Base-by-base conservation (phyloP, 2,797 vertebrate species). In the Adelosebastes latens region DNA sequence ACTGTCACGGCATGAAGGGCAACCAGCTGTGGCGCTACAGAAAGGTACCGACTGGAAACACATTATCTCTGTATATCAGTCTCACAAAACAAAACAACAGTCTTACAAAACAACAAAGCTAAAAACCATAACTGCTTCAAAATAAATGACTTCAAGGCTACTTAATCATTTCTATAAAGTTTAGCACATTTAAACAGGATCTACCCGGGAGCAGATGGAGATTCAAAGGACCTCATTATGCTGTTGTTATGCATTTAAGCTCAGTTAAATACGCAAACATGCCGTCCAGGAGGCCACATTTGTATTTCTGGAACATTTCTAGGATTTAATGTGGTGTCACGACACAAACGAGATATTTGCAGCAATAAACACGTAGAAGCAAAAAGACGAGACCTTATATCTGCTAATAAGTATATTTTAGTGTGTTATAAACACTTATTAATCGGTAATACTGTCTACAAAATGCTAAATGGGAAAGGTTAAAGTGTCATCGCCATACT, bases 21-120 rank as follows among this genome's bases (percentile, higher is more conserved):
- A 99, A 99, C 95, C 98, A 99, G 95, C 96, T 98, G 71, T 99
- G 98, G 98, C 95, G 95, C 89, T 99, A 99, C 89, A 93, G 96
- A 46, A 95, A 96, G 95, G 98, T 99, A 93, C 4, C 0, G 25
- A 60, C 58, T 18, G 27, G 9, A 60, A 29, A 18, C 42, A 49
- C 42, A 49, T 49, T 49, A 49, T 49, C 18, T 49, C 42, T 20
- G 7, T 27, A 27, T 59, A 11, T 16, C 55, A 6, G 32, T 10
- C 39, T 31, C 29, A 49, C 42, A 0, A 49, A 49, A 49, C 42
- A 0, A 49, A 49, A 18, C 42, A 46, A 46, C 42, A 46, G 42
- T 18, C 42, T 46, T 46, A 4, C 4, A 53, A 79, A 75, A 56
- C n/a, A 55, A 34, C 62, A 49, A 42, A 13, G 53, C 69, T 36